Base-by-base conservation (phyloP, 2,113 vertebrate genomes). In the Pachypanchax playfairii region DNA sequence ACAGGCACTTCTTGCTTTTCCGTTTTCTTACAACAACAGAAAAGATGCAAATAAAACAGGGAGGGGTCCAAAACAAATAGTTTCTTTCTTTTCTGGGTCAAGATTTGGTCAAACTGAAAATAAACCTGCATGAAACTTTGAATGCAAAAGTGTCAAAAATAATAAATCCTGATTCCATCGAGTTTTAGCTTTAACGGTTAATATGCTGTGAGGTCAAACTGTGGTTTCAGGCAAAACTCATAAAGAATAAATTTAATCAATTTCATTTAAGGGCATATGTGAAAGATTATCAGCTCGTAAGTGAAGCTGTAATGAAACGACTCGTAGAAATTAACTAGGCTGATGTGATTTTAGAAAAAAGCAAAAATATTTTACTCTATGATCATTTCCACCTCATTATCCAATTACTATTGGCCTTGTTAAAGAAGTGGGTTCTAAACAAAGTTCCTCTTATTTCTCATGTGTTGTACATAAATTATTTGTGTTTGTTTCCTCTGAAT, bases 351-450 rank as follows among this genome's bases (percentile, higher is more conserved):
- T 64, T 12, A 14, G 38, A 6, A 10, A 6, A 82, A 72, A 86
- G 80, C 50, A 76, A 67, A 49, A 65, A 73, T 36, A 33, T 68
- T 73, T 85, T 31, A 75, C 62, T 58, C 78, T 73, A 60, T 69
- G 66, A 86, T 82, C 56, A 83, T 89, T 90, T 91, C 85, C 80
- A 77, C 79, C 65, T 85, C 36, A 48, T 90, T 81, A 85, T 85
- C 56, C 79, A 88, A 75, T 86, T 82, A 84, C 51, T 24, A 21
- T 44, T 73, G 62, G 55, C 28, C 79, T 72, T 73, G 65, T 75
- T 73, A 52, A 83, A 82, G 77, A 66, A 76, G 59, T 65, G 17
- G 12, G 76, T 90, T 5, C 4, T 5, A 29, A 29, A 6, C 15
- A n/a, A 2, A 39, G 3, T 15, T 17, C 35, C 4, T 14, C 14